Conservation (phyloP, 1,140 invertebrate species). For the Apis florea region DNA sequence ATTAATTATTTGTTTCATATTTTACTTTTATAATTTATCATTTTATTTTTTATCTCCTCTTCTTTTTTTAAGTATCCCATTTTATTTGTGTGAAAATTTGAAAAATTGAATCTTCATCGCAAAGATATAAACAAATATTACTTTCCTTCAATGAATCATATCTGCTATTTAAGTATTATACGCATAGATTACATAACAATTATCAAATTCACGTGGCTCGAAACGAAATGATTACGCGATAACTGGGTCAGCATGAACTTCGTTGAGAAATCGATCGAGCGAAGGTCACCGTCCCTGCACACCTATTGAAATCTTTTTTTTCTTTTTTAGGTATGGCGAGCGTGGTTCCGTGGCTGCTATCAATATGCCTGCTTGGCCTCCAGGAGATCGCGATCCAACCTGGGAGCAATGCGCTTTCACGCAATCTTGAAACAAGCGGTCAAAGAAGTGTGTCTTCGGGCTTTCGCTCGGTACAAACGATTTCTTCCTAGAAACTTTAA, state of each 20-base stretch:
- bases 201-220: background rate
- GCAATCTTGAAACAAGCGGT: background rate
- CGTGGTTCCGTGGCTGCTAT: slow-evolving; percentile 74
- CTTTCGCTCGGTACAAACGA: slow-evolving; percentile 33
- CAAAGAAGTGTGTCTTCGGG: slow-evolving; percentile 5
- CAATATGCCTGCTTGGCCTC: slow-evolving; percentile 75
- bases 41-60: too few relatives aligned
- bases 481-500: background rate
- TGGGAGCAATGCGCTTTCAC: slow-evolving; percentile 43
- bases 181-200: background rate
- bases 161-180: too few relatives aligned
- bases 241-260: slow-evolving; percentile 38
- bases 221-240: background rate
- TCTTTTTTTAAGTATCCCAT: too few relatives aligned
- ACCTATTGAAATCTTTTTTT: slow-evolving; percentile 30
- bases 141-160: too few relatives aligned
- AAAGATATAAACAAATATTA: too few relatives aligned
- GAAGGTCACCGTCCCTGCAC: slow-evolving; percentile 26
- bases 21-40: too few relatives aligned
- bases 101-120: too few relatives aligned
- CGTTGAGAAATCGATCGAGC: slow-evolving; percentile 35
- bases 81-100: too few relatives aligned
- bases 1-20: too few relatives aligned
- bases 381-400: slow-evolving; percentile 69
- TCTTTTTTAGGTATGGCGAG: slow-evolving; percentile 71